Evolutionary conservation across 2,113 vertebrate genomes (phyloP).

Genomic region (Fregata magnificens): DNA sequence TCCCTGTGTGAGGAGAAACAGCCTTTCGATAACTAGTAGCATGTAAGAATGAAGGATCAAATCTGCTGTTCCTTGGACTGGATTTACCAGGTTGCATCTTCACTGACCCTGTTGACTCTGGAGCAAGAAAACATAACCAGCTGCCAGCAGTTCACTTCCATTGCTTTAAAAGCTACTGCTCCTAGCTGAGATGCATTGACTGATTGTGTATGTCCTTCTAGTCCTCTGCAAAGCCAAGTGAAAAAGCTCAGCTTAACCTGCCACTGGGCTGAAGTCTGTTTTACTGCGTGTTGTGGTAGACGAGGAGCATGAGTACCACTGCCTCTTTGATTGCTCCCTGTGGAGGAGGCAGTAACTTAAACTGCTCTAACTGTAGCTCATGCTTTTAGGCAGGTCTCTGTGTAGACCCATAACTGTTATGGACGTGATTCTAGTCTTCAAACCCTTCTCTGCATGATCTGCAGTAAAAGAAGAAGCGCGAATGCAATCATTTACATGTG

Average conservation of each 20-base stretch:
- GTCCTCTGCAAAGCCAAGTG: not conserved
- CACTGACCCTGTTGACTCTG: not conserved
- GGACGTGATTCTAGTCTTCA: conserved; percentile 6
- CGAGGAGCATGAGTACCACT: not conserved
- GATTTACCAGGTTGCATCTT: not conserved
- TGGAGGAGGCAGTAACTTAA: not conserved
- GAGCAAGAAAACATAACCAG: not conserved
- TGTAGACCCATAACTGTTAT: conserved; percentile 8
- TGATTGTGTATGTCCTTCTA: not conserved
- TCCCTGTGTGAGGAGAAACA: not conserved
- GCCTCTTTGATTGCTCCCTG: not conserved
- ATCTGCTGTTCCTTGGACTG: not conserved
- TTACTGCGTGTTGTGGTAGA: not conserved
- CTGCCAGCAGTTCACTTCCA: not conserved
- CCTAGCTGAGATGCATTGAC: not conserved
- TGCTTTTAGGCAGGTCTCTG: conserved; percentile 9
- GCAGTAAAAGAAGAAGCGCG: not conserved
- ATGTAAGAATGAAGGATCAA: not conserved
- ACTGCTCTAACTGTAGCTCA: not conserved
- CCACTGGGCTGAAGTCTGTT: not conserved
- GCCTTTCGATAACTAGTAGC: not conserved
- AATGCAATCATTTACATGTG: not conserved
- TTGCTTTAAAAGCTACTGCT: not conserved
- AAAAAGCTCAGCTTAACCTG: not conserved
- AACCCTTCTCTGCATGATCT: not conserved